Percentiles rank a stretch among this genome's conserved stretches.
These are phyloP conservation scores for Pithys albifrons DNA, from an alignment of 2,113 vertebrate species.

Conservation along the genomic window DNA sequence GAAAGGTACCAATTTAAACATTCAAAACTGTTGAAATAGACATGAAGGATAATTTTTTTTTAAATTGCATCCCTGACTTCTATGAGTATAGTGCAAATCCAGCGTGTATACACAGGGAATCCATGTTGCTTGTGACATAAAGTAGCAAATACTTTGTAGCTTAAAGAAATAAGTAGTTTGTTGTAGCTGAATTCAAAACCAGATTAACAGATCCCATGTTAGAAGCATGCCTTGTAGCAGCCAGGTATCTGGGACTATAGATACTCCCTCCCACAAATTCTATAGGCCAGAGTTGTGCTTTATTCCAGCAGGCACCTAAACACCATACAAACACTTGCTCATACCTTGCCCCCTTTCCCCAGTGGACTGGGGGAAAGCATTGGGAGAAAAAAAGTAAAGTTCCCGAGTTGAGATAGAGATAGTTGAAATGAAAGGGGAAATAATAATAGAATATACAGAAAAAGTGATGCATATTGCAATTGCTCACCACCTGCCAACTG, in stretches of 20 bases:
- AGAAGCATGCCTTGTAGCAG: neutral
- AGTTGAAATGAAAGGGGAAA: neutral
- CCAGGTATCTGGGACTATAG: neutral
- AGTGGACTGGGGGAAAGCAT: neutral
- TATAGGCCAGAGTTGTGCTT: neutral
- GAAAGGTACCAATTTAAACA: neutral
- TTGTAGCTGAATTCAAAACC: neutral
- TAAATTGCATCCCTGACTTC: neutral
- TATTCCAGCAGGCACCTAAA: neutral
- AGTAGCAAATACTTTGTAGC: neutral
- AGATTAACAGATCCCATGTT: neutral
- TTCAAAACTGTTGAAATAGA: neutral
- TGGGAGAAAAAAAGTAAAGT: neutral
- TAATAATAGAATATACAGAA: neutral
- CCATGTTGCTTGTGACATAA: neutral
- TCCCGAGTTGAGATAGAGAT: neutral
- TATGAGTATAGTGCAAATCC: neutral
- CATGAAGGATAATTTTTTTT: neutral
- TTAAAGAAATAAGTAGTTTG: neutral
- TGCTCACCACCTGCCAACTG: neutral
- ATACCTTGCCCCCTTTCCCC: neutral
- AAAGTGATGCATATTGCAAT: neutral
- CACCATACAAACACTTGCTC: neutral
- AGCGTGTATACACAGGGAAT: neutral
- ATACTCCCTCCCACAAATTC: rapidly evolving